Base-by-base conservation (phyloP, 2,113 vertebrate species). In the Plotosus lineatus region DNA sequence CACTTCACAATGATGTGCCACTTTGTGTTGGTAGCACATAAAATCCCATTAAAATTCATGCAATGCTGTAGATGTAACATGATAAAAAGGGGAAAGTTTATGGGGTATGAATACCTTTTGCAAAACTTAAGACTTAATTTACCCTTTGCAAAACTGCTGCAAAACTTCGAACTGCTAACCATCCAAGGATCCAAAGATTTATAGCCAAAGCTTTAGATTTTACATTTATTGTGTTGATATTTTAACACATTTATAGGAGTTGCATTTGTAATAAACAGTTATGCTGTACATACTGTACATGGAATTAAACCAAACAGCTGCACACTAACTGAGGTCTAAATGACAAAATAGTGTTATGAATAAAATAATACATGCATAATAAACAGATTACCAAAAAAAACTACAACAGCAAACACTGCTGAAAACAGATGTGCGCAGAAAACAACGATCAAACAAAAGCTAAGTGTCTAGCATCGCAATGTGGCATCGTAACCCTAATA, bases 401-500 rank as follows among this genome's bases (percentile, higher is more conserved):
- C 17, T 15, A 61, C 38, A 40, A 26, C 51, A 12, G 71, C 19
- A 53, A 74, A 33, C 21, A 3, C 23, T 77, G 28, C 40, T 76
- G 55, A 44, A 76, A 42, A 15, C 56, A 44, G 44, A 61, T 19
- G 21, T 50, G 42, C 7, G 10, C 75, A 61, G 75, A 33, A 38
- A 56, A 0, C 15, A 31, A 61, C 28, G 38, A 60, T 80, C 46
- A 65, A 48, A 51, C 56, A 40, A 60, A 31, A 63, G 76, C 5
- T 26, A 65, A 33, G 12, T 15, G n/a, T 61, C 40, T 33, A 79
- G 48, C 11, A 1, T 46, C 14, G 2, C 19, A n/a, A 0, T 44
- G 72, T 71, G 42, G 42, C 44, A 48, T 31, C 3, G 72, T 19
- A 77, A 83, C 72, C 61, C n/a, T 56, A 75, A 50, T 51, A 60